Evolutionary conservation across 35 echinoderm and acorn worm genomes (phyloP).

Genomic region (Diadema setosum): DNA sequence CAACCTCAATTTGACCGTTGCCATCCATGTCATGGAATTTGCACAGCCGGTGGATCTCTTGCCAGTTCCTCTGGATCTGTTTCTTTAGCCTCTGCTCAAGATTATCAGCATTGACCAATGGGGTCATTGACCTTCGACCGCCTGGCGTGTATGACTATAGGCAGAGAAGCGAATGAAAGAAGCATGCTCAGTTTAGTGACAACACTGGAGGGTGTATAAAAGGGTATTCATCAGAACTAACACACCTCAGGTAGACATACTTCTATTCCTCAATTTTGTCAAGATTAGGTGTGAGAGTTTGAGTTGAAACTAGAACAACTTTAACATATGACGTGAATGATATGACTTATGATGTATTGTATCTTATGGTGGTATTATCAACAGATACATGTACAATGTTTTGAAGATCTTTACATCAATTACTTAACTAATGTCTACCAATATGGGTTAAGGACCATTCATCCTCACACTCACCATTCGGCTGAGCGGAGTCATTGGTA

Average conservation of each 20-base stretch:
- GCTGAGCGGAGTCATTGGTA: neutral
- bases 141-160: neutral
- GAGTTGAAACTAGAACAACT: no score
- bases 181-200: neutral
- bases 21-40: constrained; percentile 49
- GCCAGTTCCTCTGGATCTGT: constrained; percentile 75
- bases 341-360: no score
- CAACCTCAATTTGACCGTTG: constrained; percentile 46
- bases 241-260: neutral
- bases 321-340: no score
- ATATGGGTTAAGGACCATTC: no score
- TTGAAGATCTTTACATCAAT: no score
- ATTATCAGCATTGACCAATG: constrained; percentile 88
- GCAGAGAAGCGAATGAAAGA: neutral
- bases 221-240: neutral
- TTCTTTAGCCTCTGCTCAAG: constrained; percentile 72
- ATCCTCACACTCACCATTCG: constrained; percentile 42
- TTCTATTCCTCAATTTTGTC: no score
- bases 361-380: neutral
- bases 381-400: neutral
- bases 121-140: constrained; percentile 65
- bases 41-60: constrained; percentile 78
- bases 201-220: neutral
- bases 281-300: no score
- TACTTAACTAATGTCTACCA: no score